A percentile compares a stretch with the other conserved stretches of the same genome.
Conservation (phyloP, 2,797 vertebrate genomes). For the Rhabdophis nuchalis region DNA sequence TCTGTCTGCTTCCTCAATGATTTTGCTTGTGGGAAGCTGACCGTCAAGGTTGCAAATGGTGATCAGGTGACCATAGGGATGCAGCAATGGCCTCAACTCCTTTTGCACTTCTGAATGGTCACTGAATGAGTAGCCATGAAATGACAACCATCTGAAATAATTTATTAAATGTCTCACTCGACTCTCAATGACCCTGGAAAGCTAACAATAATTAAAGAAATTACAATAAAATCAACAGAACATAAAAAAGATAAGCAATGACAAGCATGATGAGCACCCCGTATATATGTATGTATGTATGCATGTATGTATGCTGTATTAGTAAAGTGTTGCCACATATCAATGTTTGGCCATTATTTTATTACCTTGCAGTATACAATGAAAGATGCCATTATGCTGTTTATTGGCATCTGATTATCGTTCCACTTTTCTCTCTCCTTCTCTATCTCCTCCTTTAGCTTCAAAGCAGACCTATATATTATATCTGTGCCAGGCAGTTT, state of each 20-base stretch:
- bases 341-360: background rate
- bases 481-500: conserved; percentile 63
- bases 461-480: conserved; percentile 65
- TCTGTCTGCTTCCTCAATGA: background rate
- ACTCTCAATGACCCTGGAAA: background rate
- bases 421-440: background rate
- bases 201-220: background rate
- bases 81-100: background rate
- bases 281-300: background rate
- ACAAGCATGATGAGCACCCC: background rate
- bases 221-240: background rate
- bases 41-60: background rate
- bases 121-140: background rate
- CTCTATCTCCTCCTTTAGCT: conserved; percentile 15
- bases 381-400: conserved; percentile 53
- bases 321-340: background rate
- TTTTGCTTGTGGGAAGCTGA: background rate
- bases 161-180: background rate
- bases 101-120: background rate
- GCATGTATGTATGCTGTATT: background rate
- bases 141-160: background rate
- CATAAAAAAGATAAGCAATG: background rate
- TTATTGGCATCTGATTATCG: conserved; percentile 50
- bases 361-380: conserved; percentile 28
- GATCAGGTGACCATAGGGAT: background rate